Base-by-base conservation (phyloP, 2,888 invertebrate species). In the Zhengitettix transpicula region DNA sequence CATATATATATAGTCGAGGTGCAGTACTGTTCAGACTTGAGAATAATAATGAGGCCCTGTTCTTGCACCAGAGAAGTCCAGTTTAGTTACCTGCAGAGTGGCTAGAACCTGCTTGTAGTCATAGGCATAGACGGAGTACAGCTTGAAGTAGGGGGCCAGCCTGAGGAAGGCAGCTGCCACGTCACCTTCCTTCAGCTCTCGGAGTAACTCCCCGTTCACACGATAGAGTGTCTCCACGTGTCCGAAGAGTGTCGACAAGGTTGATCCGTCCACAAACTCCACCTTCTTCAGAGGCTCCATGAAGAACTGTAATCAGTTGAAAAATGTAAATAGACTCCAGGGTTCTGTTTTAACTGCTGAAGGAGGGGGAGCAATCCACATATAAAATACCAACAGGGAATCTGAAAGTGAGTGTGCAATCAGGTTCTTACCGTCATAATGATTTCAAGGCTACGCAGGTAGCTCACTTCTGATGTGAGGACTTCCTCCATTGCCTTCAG, bases 61-160 rank as follows among this genome's bases (percentile, higher is more conserved):
- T 17, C 55, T 14, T 14, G n/a, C 10, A 17, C 10, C n/a, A 3
- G 12, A 54, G 3, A 2, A 9, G 15, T 3, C 40, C 10, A n/a
- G 7, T 41, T 42, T 11, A 55, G 40, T 14, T 73, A 83, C 83
- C 75, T 82, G 82, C 42, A 87, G 68, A 51, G 82, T 71, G 51
- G 76, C 72, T 56, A 85, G 70, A 0, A 82, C 79, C 62, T 79
- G 78, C 64, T 82, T 82, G 68, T 84, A 87, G 66, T 84, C 84
- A 62, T 83, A 85, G 0, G 87, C 87, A 70, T 88, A 88, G 0
- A 83, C 81, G 0, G 87, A 85, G 69, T 89, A 89, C 16, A 87
- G 70, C 71, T 88, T 89, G 58, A 89, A 81, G 69, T 83, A 88
- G 7, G 88, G 88, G 1, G 84, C 86, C 62, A 88, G 77, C 68